Base-by-base conservation (phyloP, 2,113 vertebrate species). In the Aspidoscelis tigris region DNA sequence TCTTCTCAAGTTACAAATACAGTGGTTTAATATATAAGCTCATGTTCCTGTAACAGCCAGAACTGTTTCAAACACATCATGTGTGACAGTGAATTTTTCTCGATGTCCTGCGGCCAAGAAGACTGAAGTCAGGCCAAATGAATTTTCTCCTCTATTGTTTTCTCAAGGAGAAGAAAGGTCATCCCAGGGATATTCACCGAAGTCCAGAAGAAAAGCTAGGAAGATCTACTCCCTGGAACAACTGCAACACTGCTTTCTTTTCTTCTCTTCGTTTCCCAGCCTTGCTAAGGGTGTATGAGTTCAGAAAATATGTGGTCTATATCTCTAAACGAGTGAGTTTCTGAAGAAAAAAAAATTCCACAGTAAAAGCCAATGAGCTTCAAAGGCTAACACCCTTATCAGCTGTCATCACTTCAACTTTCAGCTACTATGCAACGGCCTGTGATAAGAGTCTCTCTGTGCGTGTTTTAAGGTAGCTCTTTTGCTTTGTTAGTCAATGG, bases 361-460 rank as follows among this genome's bases (percentile, higher is more conserved):
- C 53, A 85, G 89, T 81, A 92, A 61, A 88, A 87, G 85, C 93
- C 93, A 94, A 92, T 93, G 84, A 90, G 89, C 86, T 93, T 91
- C 88, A 91, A 89, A 95, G 91, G 90, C 2, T 82, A 88, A 89
- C 84, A 92, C 66, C 82, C 94, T 94, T 94, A 94, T 95, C 94
- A 89, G 88, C 92, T 94, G 93, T 95, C 94, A 92, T 95, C 93
- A 88, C 90, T 91, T 94, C 89, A 93, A 92, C 93, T 91, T 93
- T 93, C 92, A 93, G 91, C 91, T 94, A 91, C 92, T 93, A 94
- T 92, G 88, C 90, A 92, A 94, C 92, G 83, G 88, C 86, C 81
- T 70, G 69, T 87, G 94, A 94, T 95, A 95, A 95, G 88, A 92
- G 85, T 90, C 88, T 88, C 81, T 86, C 84, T 74, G 7, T 3